Percentiles rank a stretch among this genome's conserved stretches.
phyloP scores from a whole-genome alignment of 2,888 invertebrate genomes.

The Zaprionus obscuricornis region DNA sequence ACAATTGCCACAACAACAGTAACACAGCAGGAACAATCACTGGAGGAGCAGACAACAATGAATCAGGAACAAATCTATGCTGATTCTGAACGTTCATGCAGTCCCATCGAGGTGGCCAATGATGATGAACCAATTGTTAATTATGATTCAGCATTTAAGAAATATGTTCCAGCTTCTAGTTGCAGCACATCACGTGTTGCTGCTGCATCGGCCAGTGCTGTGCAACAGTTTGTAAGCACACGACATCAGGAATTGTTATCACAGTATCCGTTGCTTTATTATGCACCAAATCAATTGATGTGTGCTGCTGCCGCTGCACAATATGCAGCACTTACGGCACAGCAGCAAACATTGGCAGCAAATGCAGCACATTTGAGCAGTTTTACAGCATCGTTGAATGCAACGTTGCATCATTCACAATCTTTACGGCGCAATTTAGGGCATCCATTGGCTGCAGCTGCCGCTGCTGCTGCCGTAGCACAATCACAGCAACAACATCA shows the following conservation, averaged over 20 bases:
- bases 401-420: slow-evolving; percentile 79
- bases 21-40: slow-evolving; percentile 6
- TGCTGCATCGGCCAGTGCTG: slow-evolving; percentile 81
- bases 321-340: slow-evolving; percentile 82
- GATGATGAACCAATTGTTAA: slow-evolving; percentile 83
- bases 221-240: slow-evolving; percentile 83
- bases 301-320: slow-evolving; percentile 86
- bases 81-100: slow-evolving; percentile 80
- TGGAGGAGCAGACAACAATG: slow-evolving; percentile 70
- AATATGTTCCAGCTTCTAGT: slow-evolving; percentile 89
- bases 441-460: slow-evolving; percentile 82
- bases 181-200: slow-evolving; percentile 77
- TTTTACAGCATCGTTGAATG: slow-evolving; percentile 80
- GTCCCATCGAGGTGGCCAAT: slow-evolving; percentile 79
- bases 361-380: slow-evolving; percentile 79
- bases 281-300: slow-evolving; percentile 86
- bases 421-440: slow-evolving; percentile 81
- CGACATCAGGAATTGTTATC: slow-evolving; percentile 89
- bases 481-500: slow-evolving; percentile 61
- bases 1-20: not conserved
- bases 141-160: slow-evolving; percentile 93
- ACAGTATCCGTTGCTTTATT: slow-evolving; percentile 91
- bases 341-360: slow-evolving; percentile 81
- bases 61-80: slow-evolving; percentile 55
- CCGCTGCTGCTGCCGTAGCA: slow-evolving; percentile 77